Conservation (phyloP, 2,113 vertebrate genomes). For the Rutilus rutilus region DNA sequence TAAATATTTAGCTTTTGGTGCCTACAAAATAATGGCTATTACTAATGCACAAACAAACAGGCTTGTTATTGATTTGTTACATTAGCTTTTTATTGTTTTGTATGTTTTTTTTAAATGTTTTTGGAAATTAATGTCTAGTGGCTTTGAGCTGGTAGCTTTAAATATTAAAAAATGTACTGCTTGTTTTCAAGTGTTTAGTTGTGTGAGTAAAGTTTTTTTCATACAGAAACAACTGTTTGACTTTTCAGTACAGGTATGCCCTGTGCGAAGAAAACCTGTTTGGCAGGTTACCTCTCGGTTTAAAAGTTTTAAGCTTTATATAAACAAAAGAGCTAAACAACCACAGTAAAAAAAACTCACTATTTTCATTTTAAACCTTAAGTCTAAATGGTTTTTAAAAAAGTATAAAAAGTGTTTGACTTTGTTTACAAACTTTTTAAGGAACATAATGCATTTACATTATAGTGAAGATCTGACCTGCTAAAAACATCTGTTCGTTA, state of each 20-base stretch:
- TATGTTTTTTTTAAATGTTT: conserved; percentile 49
- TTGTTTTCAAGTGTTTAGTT: conserved; percentile 54
- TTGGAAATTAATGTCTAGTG: conserved; percentile 41
- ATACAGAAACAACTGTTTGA: conserved; percentile 6
- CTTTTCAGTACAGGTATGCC: not conserved
- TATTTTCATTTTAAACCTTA: not conserved
- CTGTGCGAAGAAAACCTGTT: not conserved
- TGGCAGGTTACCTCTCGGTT: not conserved
- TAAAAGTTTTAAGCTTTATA: not conserved
- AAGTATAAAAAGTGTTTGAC: too few relatives aligned
- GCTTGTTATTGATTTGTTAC: conserved; percentile 51
- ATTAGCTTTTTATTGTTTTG: conserved; percentile 53
- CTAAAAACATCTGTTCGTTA: not conserved
- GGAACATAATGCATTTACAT: not conserved
- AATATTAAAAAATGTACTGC: conserved; percentile 25
- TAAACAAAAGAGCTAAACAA: not conserved
- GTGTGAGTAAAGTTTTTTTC: conserved; percentile 55
- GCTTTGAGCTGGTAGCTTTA: conserved; percentile 41
- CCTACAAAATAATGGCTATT: conserved; percentile 48
- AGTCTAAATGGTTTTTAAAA: not conserved
- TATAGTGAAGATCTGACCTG: not conserved
- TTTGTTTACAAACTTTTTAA: too few relatives aligned
- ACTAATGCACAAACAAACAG: conserved; percentile 53
- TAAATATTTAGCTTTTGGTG: conserved; percentile 49
- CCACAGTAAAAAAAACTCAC: not conserved